phyloP scores from a whole-genome alignment of 1,140 invertebrate species.

The Nymphalis io region DNA sequence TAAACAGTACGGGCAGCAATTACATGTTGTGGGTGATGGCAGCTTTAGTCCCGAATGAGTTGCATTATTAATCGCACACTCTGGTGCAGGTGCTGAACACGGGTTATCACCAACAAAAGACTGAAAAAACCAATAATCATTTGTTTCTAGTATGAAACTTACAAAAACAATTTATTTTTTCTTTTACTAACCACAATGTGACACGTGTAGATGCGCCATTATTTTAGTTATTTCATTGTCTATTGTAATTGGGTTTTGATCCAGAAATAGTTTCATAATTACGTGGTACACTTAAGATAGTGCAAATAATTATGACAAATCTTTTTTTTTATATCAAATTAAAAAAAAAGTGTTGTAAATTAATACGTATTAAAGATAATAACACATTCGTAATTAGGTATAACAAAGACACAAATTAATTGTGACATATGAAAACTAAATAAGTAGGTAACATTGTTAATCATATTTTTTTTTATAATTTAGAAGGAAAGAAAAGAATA shows the following conservation, averaged over 20 bases:
- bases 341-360: background rate
- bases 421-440: background rate
- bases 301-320: too few species aligned
- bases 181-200: too few species aligned
- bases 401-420: background rate
- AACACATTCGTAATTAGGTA: background rate
- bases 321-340: too few species aligned
- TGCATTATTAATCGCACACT: conserved; percentile 76
- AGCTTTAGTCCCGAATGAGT: conserved; percentile 77
- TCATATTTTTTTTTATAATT: too few species aligned
- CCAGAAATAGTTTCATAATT: too few species aligned
- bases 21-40: conserved; percentile 80
- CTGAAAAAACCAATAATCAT: conserved; percentile 17
- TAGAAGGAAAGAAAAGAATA: too few species aligned
- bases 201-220: too few species aligned
- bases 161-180: background rate
- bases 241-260: too few species aligned
- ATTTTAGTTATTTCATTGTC: too few species aligned
- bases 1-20: conserved; percentile 82
- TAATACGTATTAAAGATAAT: conserved; percentile 1
- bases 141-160: background rate
- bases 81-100: conserved; percentile 56
- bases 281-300: too few species aligned
- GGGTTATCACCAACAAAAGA: background rate
- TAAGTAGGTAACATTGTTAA: too few species aligned